Evolutionary conservation across 2,113 vertebrate genomes (phyloP).

Genomic region (Cettia cetti): DNA sequence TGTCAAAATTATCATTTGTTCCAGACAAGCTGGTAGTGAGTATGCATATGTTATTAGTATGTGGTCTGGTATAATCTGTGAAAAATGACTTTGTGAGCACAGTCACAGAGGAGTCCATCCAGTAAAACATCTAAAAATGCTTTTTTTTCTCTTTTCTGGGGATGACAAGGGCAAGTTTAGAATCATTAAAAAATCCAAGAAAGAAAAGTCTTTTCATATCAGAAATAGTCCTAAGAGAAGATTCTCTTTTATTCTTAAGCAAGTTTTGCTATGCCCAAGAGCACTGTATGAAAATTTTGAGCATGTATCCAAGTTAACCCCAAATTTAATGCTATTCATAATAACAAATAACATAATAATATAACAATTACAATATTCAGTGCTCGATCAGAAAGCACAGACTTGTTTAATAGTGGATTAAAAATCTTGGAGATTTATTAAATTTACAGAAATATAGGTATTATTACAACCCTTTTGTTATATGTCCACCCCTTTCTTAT

Average conservation of each 20-base stretch:
- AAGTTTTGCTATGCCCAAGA: background rate
- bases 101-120: background rate
- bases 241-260: background rate
- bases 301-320: background rate
- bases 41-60: constrained; percentile 51
- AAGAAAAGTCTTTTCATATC: background rate
- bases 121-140: constrained; percentile 14
- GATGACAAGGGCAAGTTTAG: background rate
- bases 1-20: constrained; percentile 62
- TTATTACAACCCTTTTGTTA: background rate
- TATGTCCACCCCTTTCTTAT: background rate
- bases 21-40: constrained; percentile 46
- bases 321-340: background rate
- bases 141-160: background rate
- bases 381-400: background rate
- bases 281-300: background rate
- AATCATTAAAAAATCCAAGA: background rate
- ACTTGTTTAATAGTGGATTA: background rate
- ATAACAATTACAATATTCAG: background rate
- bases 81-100: constrained; percentile 29
- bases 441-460: background rate
- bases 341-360: background rate
- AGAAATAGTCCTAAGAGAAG: background rate
- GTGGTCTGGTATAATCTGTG: constrained; percentile 21
- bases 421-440: background rate